Evolutionary conservation across 2,113 vertebrate genomes (phyloP), one percentile per base, ranked within the genome.

Genomic region (Prolemur simus): DNA sequence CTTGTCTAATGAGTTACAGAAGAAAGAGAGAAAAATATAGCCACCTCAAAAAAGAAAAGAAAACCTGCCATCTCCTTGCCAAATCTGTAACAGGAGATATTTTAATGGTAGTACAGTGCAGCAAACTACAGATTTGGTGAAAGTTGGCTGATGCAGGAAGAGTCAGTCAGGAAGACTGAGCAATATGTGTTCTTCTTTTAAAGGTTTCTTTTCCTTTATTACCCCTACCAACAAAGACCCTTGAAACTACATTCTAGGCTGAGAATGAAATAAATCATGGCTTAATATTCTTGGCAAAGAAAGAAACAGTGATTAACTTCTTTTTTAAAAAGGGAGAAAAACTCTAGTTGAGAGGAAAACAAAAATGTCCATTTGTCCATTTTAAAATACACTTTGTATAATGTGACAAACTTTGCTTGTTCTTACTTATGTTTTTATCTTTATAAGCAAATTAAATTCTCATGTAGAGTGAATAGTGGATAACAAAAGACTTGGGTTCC

Each of bases 201-300:
- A 58, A 77, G 11, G 3, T 45, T 89, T 68, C 25, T 83, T 60
- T 69, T 4, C 8, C 39, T 4, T 23, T 17, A 39, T 64, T 10
- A 42, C 29, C 11, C 12, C 42, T 89, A 52, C 21, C 25, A 39
- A 76, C 7, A 9, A 27, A 81, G 23, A 34, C 66, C 15, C 10
- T 68, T 54, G n/a, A 42, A 89, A 86, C 14, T 60, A n/a, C 34
- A 74, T 78, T 27, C 54, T 34, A 85, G 45, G 47, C 80, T 74
- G 18, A 60, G 86, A 94, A 92, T 39, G 15, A 25, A 94, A 66
- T 56, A 92, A 77, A 60, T 14, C 7, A 14, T 76, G 42, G 71
- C 82, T 93, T 74, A 39, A 45, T 74, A 52, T 47, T 95, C 47
- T 89, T 83, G 85, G 54, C 34, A 77, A 93, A 81, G 42, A 94